phyloP scores from a whole-genome alignment of 2,888 invertebrate genomes.

The Laspeyria flexula region DNA sequence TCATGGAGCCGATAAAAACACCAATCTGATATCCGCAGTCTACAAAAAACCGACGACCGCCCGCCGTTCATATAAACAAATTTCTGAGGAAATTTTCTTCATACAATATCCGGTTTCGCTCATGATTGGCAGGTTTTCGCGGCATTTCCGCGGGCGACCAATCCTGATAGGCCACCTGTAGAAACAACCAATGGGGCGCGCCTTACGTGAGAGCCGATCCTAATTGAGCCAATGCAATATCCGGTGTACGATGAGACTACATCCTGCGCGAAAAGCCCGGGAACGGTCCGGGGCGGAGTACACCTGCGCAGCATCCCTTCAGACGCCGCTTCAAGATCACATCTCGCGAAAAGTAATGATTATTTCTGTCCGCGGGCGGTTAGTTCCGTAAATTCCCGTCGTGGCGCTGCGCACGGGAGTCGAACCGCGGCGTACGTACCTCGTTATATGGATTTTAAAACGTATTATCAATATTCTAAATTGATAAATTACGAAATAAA shows the following conservation, averaged over 20 bases:
- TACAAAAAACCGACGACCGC: conserved; percentile 62
- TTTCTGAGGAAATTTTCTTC: conserved; percentile 79
- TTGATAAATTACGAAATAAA: conserved; percentile 64
- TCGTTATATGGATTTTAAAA: conserved; percentile 72
- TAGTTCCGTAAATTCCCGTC: conserved; percentile 80
- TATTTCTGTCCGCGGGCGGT: conserved; percentile 81
- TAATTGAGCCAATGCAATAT: conserved; percentile 74
- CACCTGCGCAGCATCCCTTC: conserved; percentile 80
- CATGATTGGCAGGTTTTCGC: conserved; percentile 69
- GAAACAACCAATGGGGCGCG: conserved; percentile 60
- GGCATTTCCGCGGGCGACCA: conserved; percentile 63
- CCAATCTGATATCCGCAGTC: conserved; percentile 74
- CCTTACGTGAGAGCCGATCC: conserved; percentile 62
- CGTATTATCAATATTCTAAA: conserved; percentile 71
- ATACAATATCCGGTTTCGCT: conserved; percentile 74
- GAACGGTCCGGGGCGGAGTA: conserved; percentile 67
- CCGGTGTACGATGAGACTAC: conserved; percentile 69
- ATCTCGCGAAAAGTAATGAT: conserved; percentile 86
- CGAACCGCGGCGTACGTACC: conserved; percentile 69
- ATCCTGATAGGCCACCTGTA: conserved; percentile 46
- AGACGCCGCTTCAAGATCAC: conserved; percentile 78
- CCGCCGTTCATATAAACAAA: conserved; percentile 77
- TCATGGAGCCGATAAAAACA: conserved; percentile 56
- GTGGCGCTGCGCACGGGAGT: conserved; percentile 73
- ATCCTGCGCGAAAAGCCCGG: conserved; percentile 83